Conservation (phyloP, 92 coral and sea anemone species). For the Phenganax marumi region DNA sequence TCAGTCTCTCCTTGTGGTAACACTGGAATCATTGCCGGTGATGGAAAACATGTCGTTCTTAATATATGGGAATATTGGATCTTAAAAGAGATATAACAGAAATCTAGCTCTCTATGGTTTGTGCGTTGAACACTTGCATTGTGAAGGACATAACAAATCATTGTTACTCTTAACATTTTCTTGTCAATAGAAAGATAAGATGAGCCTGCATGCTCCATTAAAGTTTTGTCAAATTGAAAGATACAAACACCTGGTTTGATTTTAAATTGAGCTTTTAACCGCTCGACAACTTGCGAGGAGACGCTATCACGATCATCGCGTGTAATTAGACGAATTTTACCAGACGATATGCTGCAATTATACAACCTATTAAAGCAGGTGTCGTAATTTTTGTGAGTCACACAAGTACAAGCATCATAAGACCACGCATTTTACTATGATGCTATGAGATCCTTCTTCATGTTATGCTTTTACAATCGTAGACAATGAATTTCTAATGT, state of each 20-base stretch:
- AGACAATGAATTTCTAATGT: too few relatives aligned
- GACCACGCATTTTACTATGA: background rate
- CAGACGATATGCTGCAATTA: conserved; percentile 6
- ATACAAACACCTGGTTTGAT: conserved; percentile 20
- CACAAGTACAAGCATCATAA: background rate
- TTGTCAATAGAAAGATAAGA: background rate
- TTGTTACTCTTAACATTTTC: too few relatives aligned
- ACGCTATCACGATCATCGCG: conserved; percentile 14
- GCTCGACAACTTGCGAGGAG: conserved; percentile 11
- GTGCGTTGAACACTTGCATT: too few relatives aligned
- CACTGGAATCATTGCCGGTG: too few relatives aligned
- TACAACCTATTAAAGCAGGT: conserved; percentile 14
- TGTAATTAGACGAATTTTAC: conserved; percentile 29
- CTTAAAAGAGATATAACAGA: too few relatives aligned
- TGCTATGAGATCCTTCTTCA: too few relatives aligned
- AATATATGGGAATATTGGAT: too few relatives aligned
- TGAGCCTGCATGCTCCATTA: background rate
- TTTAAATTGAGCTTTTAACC: conserved; percentile 7
- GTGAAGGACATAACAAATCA: too few relatives aligned
- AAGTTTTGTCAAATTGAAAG: background rate
- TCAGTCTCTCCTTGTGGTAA: too few relatives aligned
- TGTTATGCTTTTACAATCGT: too few relatives aligned
- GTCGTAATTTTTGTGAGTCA: conserved; percentile 1
- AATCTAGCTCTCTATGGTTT: too few relatives aligned
- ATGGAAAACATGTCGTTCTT: too few relatives aligned